These are phyloP conservation scores for Drosophila neoperkinsi DNA, from an alignment of 2,888 invertebrate genomes.

Conservation along the genomic window DNA sequence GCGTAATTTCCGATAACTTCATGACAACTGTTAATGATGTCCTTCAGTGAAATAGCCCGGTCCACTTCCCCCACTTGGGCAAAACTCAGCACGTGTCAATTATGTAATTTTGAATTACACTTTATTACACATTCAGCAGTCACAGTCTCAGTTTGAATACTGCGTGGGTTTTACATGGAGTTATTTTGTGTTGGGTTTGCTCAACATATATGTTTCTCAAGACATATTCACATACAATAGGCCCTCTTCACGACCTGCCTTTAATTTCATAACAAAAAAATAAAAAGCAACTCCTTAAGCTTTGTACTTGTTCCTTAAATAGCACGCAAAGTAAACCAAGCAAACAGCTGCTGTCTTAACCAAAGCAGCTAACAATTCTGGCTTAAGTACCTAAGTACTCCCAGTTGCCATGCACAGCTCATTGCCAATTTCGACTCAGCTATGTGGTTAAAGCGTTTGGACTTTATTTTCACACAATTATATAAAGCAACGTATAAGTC, in stretches of 20 bases:
- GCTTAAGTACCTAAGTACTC: slow-evolving; percentile 5
- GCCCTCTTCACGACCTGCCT: not conserved
- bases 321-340: slow-evolving; percentile 1
- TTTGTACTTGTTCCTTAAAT: not conserved
- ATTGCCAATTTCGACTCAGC: not conserved
- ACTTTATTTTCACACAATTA: slow-evolving; percentile 3
- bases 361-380: not conserved
- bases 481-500: not conserved
- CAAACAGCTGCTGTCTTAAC: not conserved
- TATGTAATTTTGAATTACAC: slow-evolving; percentile 33
- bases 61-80: not conserved
- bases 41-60: slow-evolving; percentile 18
- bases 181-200: not conserved
- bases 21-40: slow-evolving; percentile 53
- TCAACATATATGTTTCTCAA: not conserved
- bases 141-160: slow-evolving; percentile 4
- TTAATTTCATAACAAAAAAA: not conserved
- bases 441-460: not conserved
- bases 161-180: not conserved
- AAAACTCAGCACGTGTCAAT: slow-evolving; percentile 38
- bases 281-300: not conserved
- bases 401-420: not conserved
- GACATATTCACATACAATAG: not conserved
- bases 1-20: slow-evolving; percentile 65
- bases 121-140: slow-evolving; percentile 14